These are phyloP conservation scores for Hanleya hanleyi DNA, from an alignment of 2,888 invertebrate genomes.

Conservation along the genomic window DNA sequence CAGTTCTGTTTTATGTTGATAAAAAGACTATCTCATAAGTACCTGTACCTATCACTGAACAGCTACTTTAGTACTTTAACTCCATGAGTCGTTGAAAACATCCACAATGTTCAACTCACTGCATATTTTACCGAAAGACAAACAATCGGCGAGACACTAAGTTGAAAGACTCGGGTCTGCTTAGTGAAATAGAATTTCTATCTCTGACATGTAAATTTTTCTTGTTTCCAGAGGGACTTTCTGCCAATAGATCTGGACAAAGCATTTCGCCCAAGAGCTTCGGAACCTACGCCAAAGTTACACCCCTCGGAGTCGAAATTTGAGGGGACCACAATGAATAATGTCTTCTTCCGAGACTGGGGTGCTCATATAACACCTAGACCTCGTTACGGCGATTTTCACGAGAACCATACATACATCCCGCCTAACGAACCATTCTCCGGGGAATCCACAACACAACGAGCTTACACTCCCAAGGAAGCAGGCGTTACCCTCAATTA, in stretches of 20 bases:
- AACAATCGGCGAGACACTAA: too few species aligned
- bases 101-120: too few species aligned
- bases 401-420: slow-evolving; percentile 63
- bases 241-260: slow-evolving; percentile 56
- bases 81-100: too few species aligned
- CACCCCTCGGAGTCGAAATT: slow-evolving; percentile 52
- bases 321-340: slow-evolving; percentile 60
- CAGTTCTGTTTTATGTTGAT: too few species aligned
- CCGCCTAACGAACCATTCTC: slow-evolving; percentile 58
- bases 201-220: background rate
- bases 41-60: too few species aligned
- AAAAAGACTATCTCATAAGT: too few species aligned
- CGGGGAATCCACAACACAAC: slow-evolving; percentile 40
- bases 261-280: slow-evolving; percentile 35
- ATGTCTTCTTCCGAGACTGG: slow-evolving; percentile 65
- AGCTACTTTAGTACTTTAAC: too few species aligned
- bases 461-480: slow-evolving; percentile 55
- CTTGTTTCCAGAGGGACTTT: slow-evolving; percentile 61
- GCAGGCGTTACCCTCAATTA: slow-evolving; percentile 47
- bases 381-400: slow-evolving; percentile 65
- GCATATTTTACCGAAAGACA: too few species aligned
- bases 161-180: too few species aligned
- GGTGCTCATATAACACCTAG: slow-evolving; percentile 44
- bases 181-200: too few species aligned
- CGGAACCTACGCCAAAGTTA: slow-evolving; percentile 41